Conservation (phyloP, 1,140 invertebrate genomes). For the Amphibalanus amphitrite region DNA sequence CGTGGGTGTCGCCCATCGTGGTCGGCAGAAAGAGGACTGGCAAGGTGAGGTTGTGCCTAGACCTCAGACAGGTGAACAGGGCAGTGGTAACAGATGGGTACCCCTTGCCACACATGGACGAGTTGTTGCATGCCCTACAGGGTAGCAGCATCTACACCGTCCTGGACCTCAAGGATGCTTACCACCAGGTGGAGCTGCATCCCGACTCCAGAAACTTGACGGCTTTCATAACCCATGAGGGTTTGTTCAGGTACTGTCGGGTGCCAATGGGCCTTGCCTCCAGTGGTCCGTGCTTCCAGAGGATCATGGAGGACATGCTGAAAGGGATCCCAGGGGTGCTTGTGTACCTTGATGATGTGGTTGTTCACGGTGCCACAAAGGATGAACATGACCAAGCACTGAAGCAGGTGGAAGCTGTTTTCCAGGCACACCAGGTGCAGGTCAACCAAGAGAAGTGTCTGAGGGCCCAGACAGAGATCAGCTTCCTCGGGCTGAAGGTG, state of each 20-base stretch:
- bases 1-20: too few relatives aligned
- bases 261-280: not conserved
- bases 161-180: not conserved
- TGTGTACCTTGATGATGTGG: not conserved
- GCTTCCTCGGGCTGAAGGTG: not conserved
- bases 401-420: not conserved
- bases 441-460: not conserved
- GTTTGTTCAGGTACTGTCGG: not conserved
- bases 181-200: not conserved
- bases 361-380: not conserved
- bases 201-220: not conserved
- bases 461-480: not conserved
- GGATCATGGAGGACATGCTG: not conserved
- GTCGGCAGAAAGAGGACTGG: too few relatives aligned
- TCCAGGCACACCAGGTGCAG: not conserved
- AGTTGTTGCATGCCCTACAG: too few relatives aligned
- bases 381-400: not conserved
- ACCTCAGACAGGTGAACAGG: too few relatives aligned
- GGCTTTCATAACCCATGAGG: not conserved
- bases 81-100: too few relatives aligned
- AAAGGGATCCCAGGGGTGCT: not conserved
- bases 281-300: not conserved
- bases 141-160: not conserved
- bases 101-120: too few relatives aligned
- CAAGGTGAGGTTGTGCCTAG: too few relatives aligned